phyloP scores from a whole-genome alignment of 2,888 invertebrate genomes.

The Oxyteleia sp. region DNA sequence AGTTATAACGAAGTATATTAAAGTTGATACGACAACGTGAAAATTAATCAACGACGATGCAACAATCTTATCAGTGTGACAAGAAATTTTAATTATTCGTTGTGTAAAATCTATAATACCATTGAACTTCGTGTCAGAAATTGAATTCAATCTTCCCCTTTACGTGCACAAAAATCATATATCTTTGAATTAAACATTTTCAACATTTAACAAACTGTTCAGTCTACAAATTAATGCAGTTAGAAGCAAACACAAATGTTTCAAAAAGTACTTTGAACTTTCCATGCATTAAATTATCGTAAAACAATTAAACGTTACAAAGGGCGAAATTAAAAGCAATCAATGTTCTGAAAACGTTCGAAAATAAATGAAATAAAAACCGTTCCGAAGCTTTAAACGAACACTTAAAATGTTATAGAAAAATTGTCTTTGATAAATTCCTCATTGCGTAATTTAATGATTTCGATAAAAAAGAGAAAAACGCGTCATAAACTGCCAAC shows the following conservation, averaged over 20 bases:
- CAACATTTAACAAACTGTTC: not conserved
- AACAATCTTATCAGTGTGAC: slow-evolving; percentile 55
- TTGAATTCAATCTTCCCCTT: no score
- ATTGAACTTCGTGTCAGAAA: not conserved
- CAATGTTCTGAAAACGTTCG: not conserved
- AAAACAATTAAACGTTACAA: not conserved
- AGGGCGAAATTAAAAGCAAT: not conserved
- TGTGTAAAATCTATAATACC: not conserved
- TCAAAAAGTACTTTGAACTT: not conserved
- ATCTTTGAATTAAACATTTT: not conserved
- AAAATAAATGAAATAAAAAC: not conserved
- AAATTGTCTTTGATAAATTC: slow-evolving; percentile 10
- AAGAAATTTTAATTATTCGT: slow-evolving; percentile 17
- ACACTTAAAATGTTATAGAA: slow-evolving; percentile 1
- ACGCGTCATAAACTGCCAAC: not conserved
- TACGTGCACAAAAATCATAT: no score
- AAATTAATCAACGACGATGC: slow-evolving; percentile 64
- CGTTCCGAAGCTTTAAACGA: not conserved
- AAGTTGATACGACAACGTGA: slow-evolving; percentile 67
- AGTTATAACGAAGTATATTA: slow-evolving; percentile 68
- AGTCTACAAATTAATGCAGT: not conserved
- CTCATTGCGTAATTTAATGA: slow-evolving; percentile 6
- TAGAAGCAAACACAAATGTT: not conserved
- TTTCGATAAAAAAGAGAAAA: slow-evolving; percentile 7
- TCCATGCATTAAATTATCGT: not conserved